Base-by-base conservation (phyloP, 2,797 vertebrate species). In the Sphenodon punctatus region DNA sequence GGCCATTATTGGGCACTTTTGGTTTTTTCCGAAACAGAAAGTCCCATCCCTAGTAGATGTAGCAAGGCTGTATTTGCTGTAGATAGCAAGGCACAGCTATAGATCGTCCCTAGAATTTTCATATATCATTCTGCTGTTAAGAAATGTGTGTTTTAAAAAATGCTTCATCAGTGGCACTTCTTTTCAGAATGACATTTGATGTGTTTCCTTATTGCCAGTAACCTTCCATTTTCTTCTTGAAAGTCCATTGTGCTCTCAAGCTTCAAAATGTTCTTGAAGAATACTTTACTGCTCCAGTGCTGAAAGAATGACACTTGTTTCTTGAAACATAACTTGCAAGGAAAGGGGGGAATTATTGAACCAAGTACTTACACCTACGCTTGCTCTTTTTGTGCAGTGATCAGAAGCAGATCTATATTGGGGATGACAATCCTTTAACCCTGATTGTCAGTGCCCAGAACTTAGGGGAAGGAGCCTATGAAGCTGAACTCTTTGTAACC, bases 401-500 rank as follows among this genome's bases (percentile, higher is more conserved):
- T 88, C 97, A 97, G 64, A 95, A 97, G 75, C 96, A 98, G 96
- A 97, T 99, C 87, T 98, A 97, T 79, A 97, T 99, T 34, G 98
- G 98, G 3, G 98, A 99, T 0, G 98, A 99, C 82, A 99, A 97
- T 60, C 97, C 98, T 59, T 89, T 99, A 95, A 99, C 97, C 0
- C 92, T 99, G 69, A 93, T 96, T 70, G 95, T 99, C 66, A 96
- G 78, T 4, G 97, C 97, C 1, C 96, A 97, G 93, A 99, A 99
- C 71, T 94, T 90, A 84, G 98, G 98, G 3, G 98, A 99, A 88
- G 98, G 98, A 5, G 98, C 98, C 23, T 99, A 99, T 8, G 98
- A 99, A 94, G 98, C 98, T 0, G 98, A 99, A 76, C 97, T 99
- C 41, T 95, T 97, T 14, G 93, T 99, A 7, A 89, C 94, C 1